Conservation (phyloP, 2,797 vertebrate genomes). For the Steatocranus sp. region DNA sequence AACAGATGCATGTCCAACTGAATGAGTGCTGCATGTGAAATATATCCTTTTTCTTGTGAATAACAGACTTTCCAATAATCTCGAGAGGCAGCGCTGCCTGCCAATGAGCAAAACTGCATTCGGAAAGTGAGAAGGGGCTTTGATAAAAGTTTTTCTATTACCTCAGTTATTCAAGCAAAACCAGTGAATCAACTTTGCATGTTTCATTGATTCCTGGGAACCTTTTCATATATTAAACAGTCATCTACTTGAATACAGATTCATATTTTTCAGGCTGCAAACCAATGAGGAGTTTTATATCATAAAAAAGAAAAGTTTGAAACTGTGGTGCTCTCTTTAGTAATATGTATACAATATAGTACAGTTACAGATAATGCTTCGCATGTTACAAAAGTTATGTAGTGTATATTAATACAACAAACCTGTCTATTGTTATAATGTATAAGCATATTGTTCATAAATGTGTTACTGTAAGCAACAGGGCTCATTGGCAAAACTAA, state of each 20-base stretch:
- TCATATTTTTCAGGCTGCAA: slow-evolving; percentile 4
- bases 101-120: slow-evolving; percentile 40
- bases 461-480: not conserved
- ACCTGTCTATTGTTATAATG: not conserved
- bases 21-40: slow-evolving; percentile 16
- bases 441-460: not conserved
- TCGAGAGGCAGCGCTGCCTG: slow-evolving; percentile 31
- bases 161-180: slow-evolving; percentile 58
- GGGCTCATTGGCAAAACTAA: not conserved
- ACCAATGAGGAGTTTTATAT: not conserved
- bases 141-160: slow-evolving; percentile 68
- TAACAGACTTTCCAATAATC: slow-evolving; percentile 28
- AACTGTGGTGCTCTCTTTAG: not conserved
- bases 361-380: not conserved
- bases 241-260: slow-evolving; percentile 37
- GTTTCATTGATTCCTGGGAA: slow-evolving; percentile 45
- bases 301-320: not conserved
- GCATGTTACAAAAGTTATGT: not conserved
- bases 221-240: slow-evolving; percentile 29
- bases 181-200: slow-evolving; percentile 48
- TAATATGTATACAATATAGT: not conserved
- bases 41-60: slow-evolving; percentile 5
- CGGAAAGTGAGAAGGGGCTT: slow-evolving; percentile 29
- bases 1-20: not conserved
- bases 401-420: not conserved